Conservation (phyloP, 2,888 invertebrate genomes). For the Lasioglossum figueresi region DNA sequence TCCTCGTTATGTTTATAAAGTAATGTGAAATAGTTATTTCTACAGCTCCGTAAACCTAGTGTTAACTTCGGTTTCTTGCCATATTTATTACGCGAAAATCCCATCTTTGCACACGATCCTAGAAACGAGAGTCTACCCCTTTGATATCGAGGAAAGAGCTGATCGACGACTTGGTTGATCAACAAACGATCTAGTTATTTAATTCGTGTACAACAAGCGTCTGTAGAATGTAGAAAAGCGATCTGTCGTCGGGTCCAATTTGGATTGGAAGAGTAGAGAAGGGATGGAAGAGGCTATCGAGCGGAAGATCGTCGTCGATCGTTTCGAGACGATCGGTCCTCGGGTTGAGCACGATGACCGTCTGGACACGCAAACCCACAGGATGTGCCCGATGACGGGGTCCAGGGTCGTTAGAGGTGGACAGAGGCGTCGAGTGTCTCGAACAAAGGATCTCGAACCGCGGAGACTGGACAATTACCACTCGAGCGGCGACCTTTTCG, state of each 20-base stretch:
- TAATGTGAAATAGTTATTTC: no score
- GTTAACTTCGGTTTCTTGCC: no score
- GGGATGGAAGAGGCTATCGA: neutral
- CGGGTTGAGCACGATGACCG: neutral
- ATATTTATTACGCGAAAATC: no score
- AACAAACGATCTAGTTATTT: no score
- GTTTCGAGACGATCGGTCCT: neutral
- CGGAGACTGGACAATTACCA: constrained; percentile 61
- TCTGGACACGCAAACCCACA: constrained; percentile 2
- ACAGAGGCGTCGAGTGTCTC: constrained; percentile 40
- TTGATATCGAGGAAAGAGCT: neutral
- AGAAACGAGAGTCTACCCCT: no score
- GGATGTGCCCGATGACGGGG: constrained; percentile 55
- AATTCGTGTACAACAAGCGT: neutral
- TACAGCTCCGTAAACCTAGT: no score
- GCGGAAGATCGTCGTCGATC: neutral
- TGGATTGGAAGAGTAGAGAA: neutral
- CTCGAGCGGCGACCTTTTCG: constrained; percentile 54
- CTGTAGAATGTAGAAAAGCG: neutral
- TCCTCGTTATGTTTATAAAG: no score
- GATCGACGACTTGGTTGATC: no score
- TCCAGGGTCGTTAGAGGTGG: constrained; percentile 38
- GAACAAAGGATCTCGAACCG: constrained; percentile 60
- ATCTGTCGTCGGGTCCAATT: neutral
- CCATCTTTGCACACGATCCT: no score